Evolutionary conservation across 2,797 vertebrate species (phyloP).

Genomic region (Neopelma chrysocephalum): DNA sequence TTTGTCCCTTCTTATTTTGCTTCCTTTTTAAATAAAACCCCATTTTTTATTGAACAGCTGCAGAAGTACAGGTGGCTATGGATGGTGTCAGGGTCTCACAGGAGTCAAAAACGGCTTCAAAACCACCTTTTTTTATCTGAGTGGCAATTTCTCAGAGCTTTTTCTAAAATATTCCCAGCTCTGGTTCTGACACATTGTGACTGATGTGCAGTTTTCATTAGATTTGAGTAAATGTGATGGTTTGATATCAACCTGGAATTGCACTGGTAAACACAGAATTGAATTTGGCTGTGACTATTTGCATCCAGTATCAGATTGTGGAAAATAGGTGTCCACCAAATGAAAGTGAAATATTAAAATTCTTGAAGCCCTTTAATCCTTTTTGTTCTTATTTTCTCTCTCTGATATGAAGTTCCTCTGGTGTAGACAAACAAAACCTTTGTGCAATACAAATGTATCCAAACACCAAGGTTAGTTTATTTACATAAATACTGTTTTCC

Average conservation of each 20-base stretch:
- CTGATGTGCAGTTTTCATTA: constrained; percentile 17
- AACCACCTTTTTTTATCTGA: background rate
- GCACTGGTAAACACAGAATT: constrained; percentile 43
- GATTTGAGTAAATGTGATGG: background rate
- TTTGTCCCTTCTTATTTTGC: background rate
- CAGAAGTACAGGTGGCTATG: background rate
- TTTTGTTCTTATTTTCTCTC: constrained; percentile 50
- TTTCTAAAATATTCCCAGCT: background rate
- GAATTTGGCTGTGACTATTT: constrained; percentile 49
- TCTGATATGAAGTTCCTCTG: background rate
- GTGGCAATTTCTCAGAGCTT: background rate
- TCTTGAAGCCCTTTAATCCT: constrained; percentile 52
- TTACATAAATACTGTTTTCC: constrained; percentile 72
- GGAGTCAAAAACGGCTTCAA: background rate
- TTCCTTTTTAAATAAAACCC: background rate
- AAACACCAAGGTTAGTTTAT: constrained; percentile 73
- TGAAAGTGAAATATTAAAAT: constrained; percentile 52
- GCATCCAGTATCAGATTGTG: constrained; percentile 20
- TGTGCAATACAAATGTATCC: constrained; percentile 57
- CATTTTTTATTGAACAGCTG: background rate
- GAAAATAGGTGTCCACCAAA: constrained; percentile 11
- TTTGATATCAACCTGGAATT: constrained; percentile 32
- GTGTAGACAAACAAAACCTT: constrained; percentile 37
- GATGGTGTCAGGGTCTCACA: rapidly evolving
- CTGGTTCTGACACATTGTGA: background rate